Evolutionary conservation across 2,888 invertebrate genomes (phyloP).

Genomic region (Plebejus melissa): DNA sequence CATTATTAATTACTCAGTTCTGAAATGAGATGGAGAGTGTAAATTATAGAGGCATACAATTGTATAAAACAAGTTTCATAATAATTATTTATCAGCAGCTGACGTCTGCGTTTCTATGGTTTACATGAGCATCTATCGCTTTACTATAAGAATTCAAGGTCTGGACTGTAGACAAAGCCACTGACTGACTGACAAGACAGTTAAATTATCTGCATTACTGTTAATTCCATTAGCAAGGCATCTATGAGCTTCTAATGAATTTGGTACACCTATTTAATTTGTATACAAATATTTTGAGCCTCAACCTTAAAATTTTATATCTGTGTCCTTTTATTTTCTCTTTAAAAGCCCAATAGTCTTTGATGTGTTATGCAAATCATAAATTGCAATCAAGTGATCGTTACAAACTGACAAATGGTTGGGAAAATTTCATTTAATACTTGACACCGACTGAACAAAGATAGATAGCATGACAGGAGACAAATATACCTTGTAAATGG

Average conservation of each 20-base stretch:
- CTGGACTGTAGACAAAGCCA: too few relatives aligned
- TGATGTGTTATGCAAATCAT: slow-evolving; percentile 2
- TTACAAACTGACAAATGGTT: slow-evolving; percentile 23
- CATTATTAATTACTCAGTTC: slow-evolving; percentile 1
- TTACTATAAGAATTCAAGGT: not conserved
- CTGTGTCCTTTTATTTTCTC: not conserved
- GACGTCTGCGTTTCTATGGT: not conserved
- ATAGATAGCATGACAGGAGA: slow-evolving; percentile 30
- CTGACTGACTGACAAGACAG: too few relatives aligned
- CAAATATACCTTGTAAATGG: slow-evolving; percentile 30
- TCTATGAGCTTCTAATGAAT: too few relatives aligned
- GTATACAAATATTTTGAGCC: not conserved
- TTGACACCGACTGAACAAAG: slow-evolving; percentile 28
- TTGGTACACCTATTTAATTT: too few relatives aligned
- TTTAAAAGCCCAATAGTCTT: not conserved
- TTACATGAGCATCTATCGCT: not conserved
- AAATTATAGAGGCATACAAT: not conserved
- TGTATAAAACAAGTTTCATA: not conserved
- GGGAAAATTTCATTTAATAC: slow-evolving; percentile 25
- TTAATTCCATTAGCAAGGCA: too few relatives aligned
- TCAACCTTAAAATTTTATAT: not conserved
- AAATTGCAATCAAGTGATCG: slow-evolving; percentile 7
- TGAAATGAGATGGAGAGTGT: slow-evolving; percentile 16
- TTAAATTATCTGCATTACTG: too few relatives aligned
- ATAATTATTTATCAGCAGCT: not conserved